A percentile compares a stretch with the other conserved stretches of the same genome.
Evolutionary conservation across 2,797 vertebrate species (phyloP).

Genomic region (Centropyge bicolor): DNA sequence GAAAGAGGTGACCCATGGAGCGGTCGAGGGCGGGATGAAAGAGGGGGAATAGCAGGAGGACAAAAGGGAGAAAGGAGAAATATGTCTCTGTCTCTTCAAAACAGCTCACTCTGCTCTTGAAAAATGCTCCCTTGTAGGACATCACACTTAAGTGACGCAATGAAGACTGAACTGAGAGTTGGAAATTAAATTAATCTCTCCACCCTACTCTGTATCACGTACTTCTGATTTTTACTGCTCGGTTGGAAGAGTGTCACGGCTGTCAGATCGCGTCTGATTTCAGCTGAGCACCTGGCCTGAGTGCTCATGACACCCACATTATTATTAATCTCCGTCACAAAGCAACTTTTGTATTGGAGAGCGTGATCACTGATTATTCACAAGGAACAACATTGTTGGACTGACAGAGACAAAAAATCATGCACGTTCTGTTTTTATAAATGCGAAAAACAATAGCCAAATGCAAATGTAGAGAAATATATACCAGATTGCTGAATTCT

Average conservation of each 20-base stretch:
- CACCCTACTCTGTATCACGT: neutral
- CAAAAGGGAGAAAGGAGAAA: conserved; percentile 2
- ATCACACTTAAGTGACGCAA: conserved; percentile 25
- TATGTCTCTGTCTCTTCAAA: conserved; percentile 9
- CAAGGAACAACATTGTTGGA: conserved; percentile 5
- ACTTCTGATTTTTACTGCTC: conserved; percentile 15
- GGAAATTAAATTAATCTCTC: conserved; percentile 26
- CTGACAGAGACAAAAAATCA: neutral
- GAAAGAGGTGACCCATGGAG: conserved; percentile 53
- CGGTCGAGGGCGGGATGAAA: conserved; percentile 45
- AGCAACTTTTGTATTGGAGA: conserved; percentile 41
- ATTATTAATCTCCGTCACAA: conserved; percentile 66
- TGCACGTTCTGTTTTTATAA: neutral
- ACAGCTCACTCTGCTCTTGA: conserved; percentile 5
- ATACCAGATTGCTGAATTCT: neutral
- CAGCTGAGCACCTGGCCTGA: conserved; percentile 53
- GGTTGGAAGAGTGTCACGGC: conserved; percentile 41
- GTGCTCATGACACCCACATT: conserved; percentile 39
- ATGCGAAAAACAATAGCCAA: neutral
- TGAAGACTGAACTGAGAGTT: conserved; percentile 29
- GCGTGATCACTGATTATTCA: conserved; percentile 20
- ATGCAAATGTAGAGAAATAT: neutral
- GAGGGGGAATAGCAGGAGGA: conserved; percentile 29
- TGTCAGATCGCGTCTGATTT: conserved; percentile 55
- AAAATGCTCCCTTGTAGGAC: conserved; percentile 33